Base-by-base conservation (phyloP, 2,113 vertebrate genomes). In the Macquaria australasica region DNA sequence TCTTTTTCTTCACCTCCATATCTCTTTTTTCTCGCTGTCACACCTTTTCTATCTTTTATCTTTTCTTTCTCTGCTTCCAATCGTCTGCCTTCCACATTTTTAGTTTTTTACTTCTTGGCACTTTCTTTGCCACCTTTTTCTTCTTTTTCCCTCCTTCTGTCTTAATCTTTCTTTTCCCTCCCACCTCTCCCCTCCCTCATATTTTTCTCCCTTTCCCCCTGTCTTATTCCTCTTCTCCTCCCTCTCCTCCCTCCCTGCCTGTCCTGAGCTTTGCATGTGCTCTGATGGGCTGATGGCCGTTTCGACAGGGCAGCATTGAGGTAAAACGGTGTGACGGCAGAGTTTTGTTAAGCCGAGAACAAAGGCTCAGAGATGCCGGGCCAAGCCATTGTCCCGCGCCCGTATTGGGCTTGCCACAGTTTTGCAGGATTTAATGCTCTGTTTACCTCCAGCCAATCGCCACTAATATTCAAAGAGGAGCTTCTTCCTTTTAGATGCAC, bases 331-430 rank as follows among this genome's bases (percentile, higher is more conserved):
- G 97, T 97, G 97, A 98, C 97, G 96, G 96, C 96, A 96, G 96
- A 97, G 97, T 98, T 99, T 99, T 97, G 97, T 98, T 98, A 98
- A 98, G 98, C 97, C 97, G 96, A 95, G 97, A 98, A 99, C 97
- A 98, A 99, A 98, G 96, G 96, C 95, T 96, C 23, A 95, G 96
- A 96, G 97, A 97, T 96, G 96, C 95, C 95, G 96, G 94, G 90
- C 87, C 88, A 93, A 95, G 94, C 96, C 96, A 97, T 97, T 97
- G 96, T 96, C 96, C 92, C 93, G 90, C 93, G 92, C 95, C 95
- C 96, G 95, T 95, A 97, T 97, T 96, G 97, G 96, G 96, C 97
- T 96, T 97, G 97, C 96, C 97, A 97, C 97, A 96, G 95, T 97
- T 96, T 96, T 96, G 96, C 96, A 96, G 97, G 97, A 98, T 98